Evolutionary conservation across 2,888 invertebrate species (phyloP).

Genomic region (Phoenoteleia sp.): DNA sequence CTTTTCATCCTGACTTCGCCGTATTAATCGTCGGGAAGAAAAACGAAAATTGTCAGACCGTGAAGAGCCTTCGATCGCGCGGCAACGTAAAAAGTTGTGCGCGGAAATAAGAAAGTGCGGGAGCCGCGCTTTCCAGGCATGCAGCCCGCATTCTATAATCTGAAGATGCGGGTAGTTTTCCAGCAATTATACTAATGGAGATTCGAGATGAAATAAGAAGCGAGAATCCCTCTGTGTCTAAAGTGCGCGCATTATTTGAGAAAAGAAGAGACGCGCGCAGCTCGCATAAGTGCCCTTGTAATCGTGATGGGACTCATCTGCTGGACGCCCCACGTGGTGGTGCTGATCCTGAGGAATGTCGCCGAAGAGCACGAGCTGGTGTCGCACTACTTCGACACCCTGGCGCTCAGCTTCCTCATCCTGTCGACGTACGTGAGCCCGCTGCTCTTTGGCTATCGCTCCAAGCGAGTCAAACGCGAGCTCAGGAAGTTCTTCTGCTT

Average conservation of each 20-base stretch:
- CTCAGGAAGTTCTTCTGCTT: slow-evolving; percentile 87
- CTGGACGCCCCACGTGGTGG: slow-evolving; percentile 87
- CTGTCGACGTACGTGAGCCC: slow-evolving; percentile 91
- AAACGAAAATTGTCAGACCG: slow-evolving; percentile 61
- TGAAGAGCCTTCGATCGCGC: slow-evolving; percentile 60
- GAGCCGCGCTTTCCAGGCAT: slow-evolving; percentile 27
- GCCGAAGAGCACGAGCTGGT: slow-evolving; percentile 74
- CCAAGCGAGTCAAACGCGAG: slow-evolving; percentile 89
- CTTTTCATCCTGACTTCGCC: slow-evolving; percentile 60
- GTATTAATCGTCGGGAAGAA: slow-evolving; percentile 61
- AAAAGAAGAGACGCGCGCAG: slow-evolving; percentile 94
- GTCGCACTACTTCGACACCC: slow-evolving; percentile 82
- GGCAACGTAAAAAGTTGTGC: slow-evolving; percentile 53
- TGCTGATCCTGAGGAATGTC: slow-evolving; percentile 87
- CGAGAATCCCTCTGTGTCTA: slow-evolving; percentile 72
- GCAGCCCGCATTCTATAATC: slow-evolving; percentile 79
- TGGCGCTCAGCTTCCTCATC: slow-evolving; percentile 86
- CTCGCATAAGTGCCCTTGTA: slow-evolving; percentile 94
- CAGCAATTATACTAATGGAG: slow-evolving; percentile 86
- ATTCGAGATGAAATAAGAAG: slow-evolving; percentile 76
- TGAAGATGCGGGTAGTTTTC: slow-evolving; percentile 83
- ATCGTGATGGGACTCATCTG: slow-evolving; percentile 90
- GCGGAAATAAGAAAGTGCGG: slow-evolving; percentile 50
- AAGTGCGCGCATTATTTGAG: slow-evolving; percentile 81
- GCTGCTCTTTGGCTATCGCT: slow-evolving; percentile 92